These are phyloP conservation scores for Cheilosia vernalis DNA, from an alignment of 2,888 invertebrate species.

Conservation along the genomic window DNA sequence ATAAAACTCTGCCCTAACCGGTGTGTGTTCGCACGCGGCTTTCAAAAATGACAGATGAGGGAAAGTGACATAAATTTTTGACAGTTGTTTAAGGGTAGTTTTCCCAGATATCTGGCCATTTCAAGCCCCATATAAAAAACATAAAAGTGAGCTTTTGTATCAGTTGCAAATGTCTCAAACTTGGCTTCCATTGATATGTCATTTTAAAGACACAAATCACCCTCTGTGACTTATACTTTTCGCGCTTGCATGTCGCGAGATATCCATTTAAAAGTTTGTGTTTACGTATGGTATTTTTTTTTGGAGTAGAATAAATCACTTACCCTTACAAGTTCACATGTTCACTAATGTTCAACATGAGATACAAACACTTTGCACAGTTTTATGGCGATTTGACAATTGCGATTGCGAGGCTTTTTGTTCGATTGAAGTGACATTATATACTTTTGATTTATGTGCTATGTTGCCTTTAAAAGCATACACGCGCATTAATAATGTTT, in stretches of 20 bases:
- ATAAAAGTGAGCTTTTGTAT: too few relatives aligned
- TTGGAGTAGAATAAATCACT: slow-evolving; percentile 33
- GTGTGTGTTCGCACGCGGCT: too few relatives aligned
- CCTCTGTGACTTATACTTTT: not conserved
- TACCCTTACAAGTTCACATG: slow-evolving; percentile 16
- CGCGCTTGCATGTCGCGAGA: not conserved
- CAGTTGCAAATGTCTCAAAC: too few relatives aligned
- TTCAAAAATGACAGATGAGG: too few relatives aligned
- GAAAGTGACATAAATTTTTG: too few relatives aligned
- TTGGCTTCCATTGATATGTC: too few relatives aligned
- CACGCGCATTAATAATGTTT: not conserved
- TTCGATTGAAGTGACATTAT: slow-evolving; percentile 51
- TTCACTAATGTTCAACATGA: slow-evolving; percentile 31
- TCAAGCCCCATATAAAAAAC: too few relatives aligned
- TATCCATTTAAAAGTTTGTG: not conserved
- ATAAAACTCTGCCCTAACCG: too few relatives aligned
- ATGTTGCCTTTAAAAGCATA: not conserved
- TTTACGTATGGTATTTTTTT: not conserved
- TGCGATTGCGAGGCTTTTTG: slow-evolving; percentile 46
- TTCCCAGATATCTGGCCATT: too few relatives aligned
- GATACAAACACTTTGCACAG: slow-evolving; percentile 23
- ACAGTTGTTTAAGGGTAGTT: too few relatives aligned
- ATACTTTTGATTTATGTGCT: slow-evolving; percentile 37
- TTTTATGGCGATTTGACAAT: slow-evolving; percentile 44
- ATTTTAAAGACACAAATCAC: too few relatives aligned